These are phyloP conservation scores for Morelia viridis DNA, from an alignment of 2,797 vertebrate genomes.

Conservation along the genomic window DNA sequence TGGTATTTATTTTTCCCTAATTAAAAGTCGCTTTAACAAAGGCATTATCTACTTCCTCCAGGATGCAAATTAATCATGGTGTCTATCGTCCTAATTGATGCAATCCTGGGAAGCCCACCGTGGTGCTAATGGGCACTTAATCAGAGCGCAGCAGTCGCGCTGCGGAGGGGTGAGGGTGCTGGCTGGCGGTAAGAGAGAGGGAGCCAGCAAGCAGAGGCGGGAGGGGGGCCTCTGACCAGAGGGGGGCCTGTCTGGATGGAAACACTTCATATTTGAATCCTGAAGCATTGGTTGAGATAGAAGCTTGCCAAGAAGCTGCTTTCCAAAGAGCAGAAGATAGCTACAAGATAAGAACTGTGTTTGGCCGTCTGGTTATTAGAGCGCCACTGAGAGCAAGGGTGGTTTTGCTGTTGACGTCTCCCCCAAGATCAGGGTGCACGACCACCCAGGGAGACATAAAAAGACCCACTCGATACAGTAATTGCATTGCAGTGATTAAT, in stretches of 20 bases:
- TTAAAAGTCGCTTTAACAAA: slow-evolving; percentile 44
- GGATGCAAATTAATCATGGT: slow-evolving; percentile 20
- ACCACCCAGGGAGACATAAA: slow-evolving; percentile 66
- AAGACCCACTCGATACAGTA: slow-evolving; percentile 60
- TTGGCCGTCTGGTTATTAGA: slow-evolving; percentile 26
- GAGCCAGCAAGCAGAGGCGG: neutral
- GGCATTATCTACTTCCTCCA: slow-evolving; percentile 34
- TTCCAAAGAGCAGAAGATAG: slow-evolving; percentile 19
- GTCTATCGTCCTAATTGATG: slow-evolving; percentile 18
- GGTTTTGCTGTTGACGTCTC: slow-evolving; percentile 21
- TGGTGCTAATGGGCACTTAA: slow-evolving; percentile 38
- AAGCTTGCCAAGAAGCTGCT: neutral
- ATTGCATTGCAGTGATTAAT: slow-evolving; percentile 57
- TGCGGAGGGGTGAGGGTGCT: neutral
- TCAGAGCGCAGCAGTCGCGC: neutral
- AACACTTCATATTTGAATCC: slow-evolving; percentile 14
- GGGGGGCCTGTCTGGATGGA: neutral
- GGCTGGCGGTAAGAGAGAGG: neutral
- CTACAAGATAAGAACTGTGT: slow-evolving; percentile 30
- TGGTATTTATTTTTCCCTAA: slow-evolving; percentile 41
- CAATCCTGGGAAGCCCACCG: slow-evolving; percentile 20
- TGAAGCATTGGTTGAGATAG: slow-evolving; percentile 9
- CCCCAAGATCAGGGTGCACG: slow-evolving; percentile 40
- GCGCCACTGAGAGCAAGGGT: slow-evolving; percentile 24
- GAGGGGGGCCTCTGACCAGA: neutral